Base-by-base conservation (phyloP, 1,140 invertebrate genomes). In the Glossosoma conforme region DNA sequence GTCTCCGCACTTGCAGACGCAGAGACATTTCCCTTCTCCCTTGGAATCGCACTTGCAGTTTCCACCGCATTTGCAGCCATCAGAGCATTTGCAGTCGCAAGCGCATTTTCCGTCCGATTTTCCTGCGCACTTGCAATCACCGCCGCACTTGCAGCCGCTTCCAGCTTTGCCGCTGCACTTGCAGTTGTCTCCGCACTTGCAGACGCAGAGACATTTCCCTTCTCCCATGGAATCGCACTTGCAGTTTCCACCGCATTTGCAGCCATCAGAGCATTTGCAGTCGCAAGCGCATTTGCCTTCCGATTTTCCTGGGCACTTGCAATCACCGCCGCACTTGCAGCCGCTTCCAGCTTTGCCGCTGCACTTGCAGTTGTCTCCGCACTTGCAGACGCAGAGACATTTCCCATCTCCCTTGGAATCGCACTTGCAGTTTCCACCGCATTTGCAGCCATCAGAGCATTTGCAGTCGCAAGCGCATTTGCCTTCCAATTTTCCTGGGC, bases 211-310 rank as follows among this genome's bases (percentile, higher is more conserved):
- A 28, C n/a, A 8, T 6, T 8, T n/a, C 6, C 24, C 24, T 28
- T 28, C 24, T 28, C n/a, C 24, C 24, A 6, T 8, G 24, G 6
- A 28, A 6, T 28, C 47, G 56, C 65, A 66, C 52, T 61, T 61
- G 58, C 65, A 66, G 24, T 60, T 45, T 30, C 58, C 54, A n/a
- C 59, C 63, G 32, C 65, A 67, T 45, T 63, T 65, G 59, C 66
- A 68, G 17, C 62, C 61, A 6, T 48, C 52, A 1, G 60, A 59
- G 44, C 66, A 66, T 22, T 62, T 60, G 35, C 62, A 57, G 30
- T 59, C 59, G 4, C 40, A 28, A 1, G 5, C 33, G 19, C 48
- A 51, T 1, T 15, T 45, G 17, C 19, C 30, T 9, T 8, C 18
- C 13, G 19, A 4, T 19, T 9, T 36, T 38, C 3, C 40, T 48